Evolutionary conservation across 2,797 vertebrate genomes (phyloP).

Genomic region (Crocidura indochinensis): DNA sequence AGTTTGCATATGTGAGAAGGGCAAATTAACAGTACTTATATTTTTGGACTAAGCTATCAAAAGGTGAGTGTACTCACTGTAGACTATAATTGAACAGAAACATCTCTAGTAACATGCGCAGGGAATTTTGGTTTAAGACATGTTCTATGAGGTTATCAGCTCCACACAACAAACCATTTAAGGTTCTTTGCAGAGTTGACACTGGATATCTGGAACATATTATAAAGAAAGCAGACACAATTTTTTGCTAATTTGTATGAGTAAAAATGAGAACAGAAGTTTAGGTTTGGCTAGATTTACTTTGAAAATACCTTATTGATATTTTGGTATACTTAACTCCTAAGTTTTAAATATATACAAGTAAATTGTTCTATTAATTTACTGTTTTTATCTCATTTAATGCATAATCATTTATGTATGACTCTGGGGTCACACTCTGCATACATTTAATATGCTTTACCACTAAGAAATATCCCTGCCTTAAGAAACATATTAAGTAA

Average conservation of each 20-base stretch:
- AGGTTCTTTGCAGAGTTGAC: neutral
- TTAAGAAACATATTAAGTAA: too few relatives aligned
- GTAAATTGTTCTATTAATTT: conserved; percentile 18
- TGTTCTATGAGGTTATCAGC: neutral
- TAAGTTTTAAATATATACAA: too few relatives aligned
- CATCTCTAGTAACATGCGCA: neutral
- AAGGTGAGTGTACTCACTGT: neutral
- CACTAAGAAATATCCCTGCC: too few relatives aligned
- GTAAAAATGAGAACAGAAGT: neutral
- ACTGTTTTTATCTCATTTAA: neutral
- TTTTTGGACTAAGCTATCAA: conserved; percentile 55
- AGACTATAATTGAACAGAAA: conserved; percentile 46
- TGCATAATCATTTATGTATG: neutral
- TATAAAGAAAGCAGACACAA: conserved; percentile 7
- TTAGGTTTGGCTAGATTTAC: conserved; percentile 3
- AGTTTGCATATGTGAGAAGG: conserved; percentile 78
- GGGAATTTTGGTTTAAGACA: neutral
- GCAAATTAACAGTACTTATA: conserved; percentile 72
- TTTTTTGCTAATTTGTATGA: neutral
- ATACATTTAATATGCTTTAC: too few relatives aligned
- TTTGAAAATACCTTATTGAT: neutral
- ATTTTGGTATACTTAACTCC: neutral
- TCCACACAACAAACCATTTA: neutral
- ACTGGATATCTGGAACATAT: neutral
- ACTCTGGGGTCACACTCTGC: too few relatives aligned